Base-by-base conservation (phyloP, 1,140 invertebrate genomes). In the Drosophila rhopaloa region DNA sequence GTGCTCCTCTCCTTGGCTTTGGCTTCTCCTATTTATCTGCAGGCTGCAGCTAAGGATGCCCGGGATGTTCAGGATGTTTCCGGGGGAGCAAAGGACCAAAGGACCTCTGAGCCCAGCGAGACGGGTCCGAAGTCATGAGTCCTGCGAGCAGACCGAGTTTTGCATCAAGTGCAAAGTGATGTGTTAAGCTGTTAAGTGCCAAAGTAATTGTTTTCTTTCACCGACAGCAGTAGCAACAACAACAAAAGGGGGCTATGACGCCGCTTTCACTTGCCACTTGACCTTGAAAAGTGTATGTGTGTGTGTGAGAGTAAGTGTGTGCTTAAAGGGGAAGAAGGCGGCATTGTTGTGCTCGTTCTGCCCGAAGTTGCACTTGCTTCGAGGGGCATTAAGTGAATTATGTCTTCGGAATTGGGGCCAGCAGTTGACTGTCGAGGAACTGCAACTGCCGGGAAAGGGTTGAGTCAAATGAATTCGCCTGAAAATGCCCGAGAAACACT, bases 131-230 rank as follows among this genome's bases (percentile, higher is more conserved):
- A 35, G 67, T 38, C 67, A 40, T 19, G 62, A 29, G 66, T 47
- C 43, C 66, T 40, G 54, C 35, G 50, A 58, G 43, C 47, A 51
- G 48, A 76, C 63, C 60, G 75, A 77, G 82, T 81, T 86, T 86
- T 86, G 81, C 82, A 85, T 85, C 82, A 78, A 76, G 73, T 76
- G 74, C 50, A 75, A 76, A 75, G 67, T 88, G 83, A 90, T 90
- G 85, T 82, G 86, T 90, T 90, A 86, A 90, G 81, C 76, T 90
- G 88, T 81, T 91, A 91, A 91, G 89, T 91, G 88, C 74, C 88
- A 84, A 84, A 91, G 80, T 88, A 89, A 91, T 88, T 91, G 88
- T 91, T 91, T 91, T 91, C 89, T 88, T 91, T 91, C 88, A 82
- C 59, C 53, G 71, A 48, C 71, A 71, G 59, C 61, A 70, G 27